Percentiles rank a stretch among this genome's conserved stretches.
phyloP scores from a whole-genome alignment of 1,140 invertebrate species.

The Drosophila carrolli region DNA sequence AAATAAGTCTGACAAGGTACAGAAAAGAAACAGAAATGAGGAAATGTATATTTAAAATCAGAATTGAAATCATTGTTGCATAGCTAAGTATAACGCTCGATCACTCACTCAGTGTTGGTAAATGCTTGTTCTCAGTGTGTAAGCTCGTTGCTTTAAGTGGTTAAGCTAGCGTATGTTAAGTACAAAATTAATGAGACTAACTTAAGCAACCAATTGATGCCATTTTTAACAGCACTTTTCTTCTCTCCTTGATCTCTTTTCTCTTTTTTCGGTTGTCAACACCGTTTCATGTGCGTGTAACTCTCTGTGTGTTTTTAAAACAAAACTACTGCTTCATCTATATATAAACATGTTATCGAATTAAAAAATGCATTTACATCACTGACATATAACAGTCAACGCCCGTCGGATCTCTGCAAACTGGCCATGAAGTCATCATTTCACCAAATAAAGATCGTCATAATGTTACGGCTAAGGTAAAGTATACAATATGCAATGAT shows the following conservation, averaged over 20 bases:
- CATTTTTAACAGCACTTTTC: slow-evolving; percentile 73
- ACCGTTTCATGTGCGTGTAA: slow-evolving; percentile 64
- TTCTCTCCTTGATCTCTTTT: slow-evolving; percentile 61
- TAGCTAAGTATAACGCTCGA: slow-evolving; percentile 35
- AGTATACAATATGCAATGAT: slow-evolving; percentile 60
- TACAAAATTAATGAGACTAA: slow-evolving; percentile 43
- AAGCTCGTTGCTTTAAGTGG: slow-evolving; percentile 29
- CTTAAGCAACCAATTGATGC: slow-evolving; percentile 37
- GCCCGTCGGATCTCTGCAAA: slow-evolving; percentile 95
- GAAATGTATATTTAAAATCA: not conserved
- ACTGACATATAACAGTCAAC: slow-evolving; percentile 89
- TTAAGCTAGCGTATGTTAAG: slow-evolving; percentile 42
- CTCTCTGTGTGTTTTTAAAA: slow-evolving; percentile 59
- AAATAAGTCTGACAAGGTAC: slow-evolving; percentile 95
- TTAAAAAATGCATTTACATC: slow-evolving; percentile 66
- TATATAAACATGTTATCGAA: slow-evolving; percentile 58
- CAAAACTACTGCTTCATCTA: slow-evolving; percentile 43
- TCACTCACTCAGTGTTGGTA: slow-evolving; percentile 65
- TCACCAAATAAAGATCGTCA: slow-evolving; percentile 95
- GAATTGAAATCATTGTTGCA: slow-evolving; percentile 27
- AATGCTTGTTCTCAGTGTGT: slow-evolving; percentile 49
- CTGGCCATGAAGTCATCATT: slow-evolving; percentile 94
- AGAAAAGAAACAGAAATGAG: slow-evolving; percentile 24
- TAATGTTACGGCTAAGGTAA: slow-evolving; percentile 92
- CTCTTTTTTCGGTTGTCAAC: slow-evolving; percentile 63